Conservation (phyloP, 2,888 invertebrate genomes). For the Germaria angustata region DNA sequence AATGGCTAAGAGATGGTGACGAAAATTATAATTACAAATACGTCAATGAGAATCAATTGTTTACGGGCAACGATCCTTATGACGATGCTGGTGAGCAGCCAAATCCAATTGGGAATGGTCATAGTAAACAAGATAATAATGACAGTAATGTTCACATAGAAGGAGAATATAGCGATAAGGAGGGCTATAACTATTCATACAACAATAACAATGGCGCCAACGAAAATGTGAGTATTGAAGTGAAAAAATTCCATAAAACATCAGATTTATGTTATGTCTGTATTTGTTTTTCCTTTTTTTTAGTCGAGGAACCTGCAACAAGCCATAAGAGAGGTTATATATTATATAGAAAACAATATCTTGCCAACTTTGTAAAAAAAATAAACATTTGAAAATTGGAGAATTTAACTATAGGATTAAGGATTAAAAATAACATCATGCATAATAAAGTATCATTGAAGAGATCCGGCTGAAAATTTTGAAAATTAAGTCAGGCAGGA, state of each 20-base stretch:
- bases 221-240: constrained; percentile 39
- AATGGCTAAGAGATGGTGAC: constrained; percentile 76
- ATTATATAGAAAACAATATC: constrained; percentile 73
- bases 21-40: constrained; percentile 73
- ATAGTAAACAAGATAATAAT: constrained; percentile 40
- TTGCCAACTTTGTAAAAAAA: constrained; percentile 69
- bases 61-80: not conserved
- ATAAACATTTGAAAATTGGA: not conserved
- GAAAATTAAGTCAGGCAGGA: no score
- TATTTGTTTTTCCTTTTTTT: constrained; percentile 30
- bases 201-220: constrained; percentile 5
- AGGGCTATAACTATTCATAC: constrained; percentile 53
- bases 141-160: constrained; percentile 48
- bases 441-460: no score
- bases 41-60: constrained; percentile 82
- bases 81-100: not conserved
- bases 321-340: constrained; percentile 72
- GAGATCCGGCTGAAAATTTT: no score
- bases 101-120: not conserved
- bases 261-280: no score
- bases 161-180: constrained; percentile 48
- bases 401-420: no score
- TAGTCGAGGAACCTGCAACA: constrained; percentile 70
- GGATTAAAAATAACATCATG: no score
- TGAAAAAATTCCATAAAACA: not conserved